phyloP scores from a whole-genome alignment of 2,797 vertebrate genomes.

The Brachymystax lenok region DNA sequence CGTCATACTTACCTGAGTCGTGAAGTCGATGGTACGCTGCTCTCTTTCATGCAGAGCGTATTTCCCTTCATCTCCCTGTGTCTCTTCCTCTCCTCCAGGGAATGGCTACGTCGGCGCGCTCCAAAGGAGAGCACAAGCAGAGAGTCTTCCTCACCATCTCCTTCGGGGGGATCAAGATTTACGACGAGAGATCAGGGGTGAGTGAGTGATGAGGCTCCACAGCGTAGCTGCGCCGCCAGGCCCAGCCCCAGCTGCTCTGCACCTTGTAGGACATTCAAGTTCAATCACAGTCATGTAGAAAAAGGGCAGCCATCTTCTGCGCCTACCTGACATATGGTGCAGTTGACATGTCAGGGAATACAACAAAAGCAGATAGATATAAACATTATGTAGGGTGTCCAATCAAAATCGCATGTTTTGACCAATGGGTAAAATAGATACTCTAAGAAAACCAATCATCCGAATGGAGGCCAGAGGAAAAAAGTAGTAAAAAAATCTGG shows the following conservation, averaged over 20 bases:
- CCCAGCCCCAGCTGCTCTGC: conserved; percentile 54
- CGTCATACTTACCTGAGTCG: conserved; percentile 59
- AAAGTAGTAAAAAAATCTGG: too few relatives aligned
- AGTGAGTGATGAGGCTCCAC: conserved; percentile 49
- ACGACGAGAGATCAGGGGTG: conserved; percentile 97
- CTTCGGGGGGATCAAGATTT: conserved; percentile 98
- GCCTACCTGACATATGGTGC: conserved; percentile 25
- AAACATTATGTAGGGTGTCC: too few relatives aligned
- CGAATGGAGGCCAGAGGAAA: too few relatives aligned
- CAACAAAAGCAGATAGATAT: not conserved
- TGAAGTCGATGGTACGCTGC: conserved; percentile 20
- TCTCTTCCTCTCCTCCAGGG: conserved; percentile 75
- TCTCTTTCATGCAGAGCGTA: conserved; percentile 39
- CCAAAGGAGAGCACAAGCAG: conserved; percentile 98
- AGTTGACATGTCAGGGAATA: conserved; percentile 36
- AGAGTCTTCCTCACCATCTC: conserved; percentile 96
- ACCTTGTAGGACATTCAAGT: conserved; percentile 49
- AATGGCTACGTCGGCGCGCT: conserved; percentile 91
- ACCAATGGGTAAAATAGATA: too few relatives aligned
- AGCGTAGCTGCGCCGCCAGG: not conserved
- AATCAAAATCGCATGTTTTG: too few relatives aligned
- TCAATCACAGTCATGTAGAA: not conserved
- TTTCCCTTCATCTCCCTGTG: conserved; percentile 58
- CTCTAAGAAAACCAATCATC: too few relatives aligned
- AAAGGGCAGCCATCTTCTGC: conserved; percentile 54